Evolutionary conservation across 2,888 invertebrate species (phyloP).

Genomic region (Blera fallax): DNA sequence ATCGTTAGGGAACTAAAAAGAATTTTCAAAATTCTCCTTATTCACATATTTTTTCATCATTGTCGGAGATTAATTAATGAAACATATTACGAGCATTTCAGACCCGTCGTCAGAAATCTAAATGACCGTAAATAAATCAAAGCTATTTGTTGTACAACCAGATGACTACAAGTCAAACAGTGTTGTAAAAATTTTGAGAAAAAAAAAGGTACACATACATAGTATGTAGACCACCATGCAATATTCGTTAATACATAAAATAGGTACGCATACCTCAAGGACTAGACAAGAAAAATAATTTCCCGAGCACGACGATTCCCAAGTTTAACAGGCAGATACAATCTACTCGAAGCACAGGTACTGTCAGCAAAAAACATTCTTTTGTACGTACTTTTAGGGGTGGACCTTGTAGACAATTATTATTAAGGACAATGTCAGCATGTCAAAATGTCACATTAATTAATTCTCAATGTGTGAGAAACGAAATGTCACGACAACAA

Average conservation of each 20-base stretch:
- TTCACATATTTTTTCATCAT: too few species aligned
- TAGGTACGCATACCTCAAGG: background rate
- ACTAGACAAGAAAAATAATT: background rate
- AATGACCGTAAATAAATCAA: too few species aligned
- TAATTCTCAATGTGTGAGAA: constrained; percentile 59
- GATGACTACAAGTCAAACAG: too few species aligned
- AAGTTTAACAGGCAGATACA: background rate
- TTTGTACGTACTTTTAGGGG: constrained; percentile 16
- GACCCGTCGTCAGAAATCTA: too few species aligned
- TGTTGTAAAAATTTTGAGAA: too few species aligned
- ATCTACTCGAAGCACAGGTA: background rate
- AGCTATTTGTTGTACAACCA: too few species aligned
- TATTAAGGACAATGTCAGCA: constrained; percentile 42
- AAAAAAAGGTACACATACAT: too few species aligned
- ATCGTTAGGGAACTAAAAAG: too few species aligned
- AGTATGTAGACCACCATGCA: too few species aligned
- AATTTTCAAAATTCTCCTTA: too few species aligned
- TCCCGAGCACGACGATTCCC: background rate
- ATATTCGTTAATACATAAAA: background rate
- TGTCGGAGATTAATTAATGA: too few species aligned
- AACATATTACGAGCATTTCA: too few species aligned
- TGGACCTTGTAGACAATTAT: constrained; percentile 36
- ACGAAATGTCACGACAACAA: constrained; percentile 58
- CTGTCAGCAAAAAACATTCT: background rate
- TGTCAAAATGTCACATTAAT: constrained; percentile 65